Evolutionary conservation across 2,888 invertebrate species (phyloP), one percentile per base, ranked within the genome.

Genomic region (Drosophila ustulata): DNA sequence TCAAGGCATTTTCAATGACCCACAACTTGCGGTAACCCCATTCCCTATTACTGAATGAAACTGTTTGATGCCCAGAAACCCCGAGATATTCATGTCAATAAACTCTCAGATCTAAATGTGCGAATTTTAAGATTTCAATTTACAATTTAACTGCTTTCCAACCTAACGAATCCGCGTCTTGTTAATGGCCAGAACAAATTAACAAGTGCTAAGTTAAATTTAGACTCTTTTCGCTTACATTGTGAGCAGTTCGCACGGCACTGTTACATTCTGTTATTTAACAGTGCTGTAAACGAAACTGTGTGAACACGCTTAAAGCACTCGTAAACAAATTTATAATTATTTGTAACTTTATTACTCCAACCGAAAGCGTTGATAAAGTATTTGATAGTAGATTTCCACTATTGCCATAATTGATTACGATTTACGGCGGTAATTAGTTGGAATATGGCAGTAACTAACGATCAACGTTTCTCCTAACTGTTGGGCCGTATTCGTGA

Each of bases 1-100:
- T 18, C 37, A 7, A 45, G 8, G 18, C 4, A 53, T 11, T 32
- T 11, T n/a, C 18, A 65, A 32, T 76, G 66, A 76, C 71, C 46
- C 43, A 56, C 28, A 61, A 74, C 37, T 41, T 39, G 4, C 7
- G 43, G n/a, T 45, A 6, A 13, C 11, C 18, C 28, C 18, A 41
- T 18, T 30, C 5, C 32, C n/a, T 53, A 2, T 34, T 43, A 39
- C 18, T 7, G 28, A 55, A 55, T 49, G 47, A 49, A 63, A 43
- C 7, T 53, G 6, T 11, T 28, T 28, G 28, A 34, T 18, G 2
- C 1, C 18, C 2, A 18, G 18, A 18, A 18, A 18, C 18, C 18
- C 18, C 18, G 18, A 18, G 18, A 18, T 18, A 18, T 18, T 18
- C 18, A 18, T 18, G 18, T 18, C 18, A 18, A 18, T 18, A 18